These are phyloP conservation scores for Parus major DNA, from an alignment of 2,113 vertebrate genomes.

Conservation along the genomic window DNA sequence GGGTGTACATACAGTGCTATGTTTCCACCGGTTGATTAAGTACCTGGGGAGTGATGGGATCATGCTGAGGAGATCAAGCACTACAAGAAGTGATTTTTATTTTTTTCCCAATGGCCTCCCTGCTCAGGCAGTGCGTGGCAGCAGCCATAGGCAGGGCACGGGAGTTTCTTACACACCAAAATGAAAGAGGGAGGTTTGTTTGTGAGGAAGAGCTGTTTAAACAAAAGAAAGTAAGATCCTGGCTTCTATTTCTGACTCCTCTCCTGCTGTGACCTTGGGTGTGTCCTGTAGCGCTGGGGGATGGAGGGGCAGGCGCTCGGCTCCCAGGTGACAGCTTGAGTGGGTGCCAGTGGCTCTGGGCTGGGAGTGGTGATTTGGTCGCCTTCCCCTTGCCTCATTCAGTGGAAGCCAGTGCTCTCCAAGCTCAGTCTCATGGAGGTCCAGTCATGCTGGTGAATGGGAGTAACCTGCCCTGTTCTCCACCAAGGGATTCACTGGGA, in stretches of 20 bases:
- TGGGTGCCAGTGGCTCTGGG: not conserved
- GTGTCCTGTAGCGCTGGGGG: not conserved
- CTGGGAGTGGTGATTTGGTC: not conserved
- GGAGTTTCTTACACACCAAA: not conserved
- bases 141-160: rapidly evolving
- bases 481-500: not conserved
- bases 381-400: not conserved
- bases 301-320: not conserved
- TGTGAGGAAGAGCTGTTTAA: not conserved
- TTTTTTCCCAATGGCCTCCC: not conserved
- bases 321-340: not conserved
- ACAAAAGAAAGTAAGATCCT: slow-evolving; percentile 15
- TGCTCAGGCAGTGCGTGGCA: rapidly evolving
- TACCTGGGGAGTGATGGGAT: not conserved
- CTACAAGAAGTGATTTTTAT: not conserved
- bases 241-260: slow-evolving; percentile 52
- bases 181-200: not conserved
- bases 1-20: rapidly evolving
- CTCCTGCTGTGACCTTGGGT: slow-evolving; percentile 27
- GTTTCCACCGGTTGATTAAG: rapidly evolving
- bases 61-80: not conserved
- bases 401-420: not conserved
- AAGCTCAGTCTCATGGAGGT: not conserved
- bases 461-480: not conserved
- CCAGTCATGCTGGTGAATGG: rapidly evolving